Base-by-base conservation (phyloP, 2,888 invertebrate genomes). In the Anthrax anthrax region DNA sequence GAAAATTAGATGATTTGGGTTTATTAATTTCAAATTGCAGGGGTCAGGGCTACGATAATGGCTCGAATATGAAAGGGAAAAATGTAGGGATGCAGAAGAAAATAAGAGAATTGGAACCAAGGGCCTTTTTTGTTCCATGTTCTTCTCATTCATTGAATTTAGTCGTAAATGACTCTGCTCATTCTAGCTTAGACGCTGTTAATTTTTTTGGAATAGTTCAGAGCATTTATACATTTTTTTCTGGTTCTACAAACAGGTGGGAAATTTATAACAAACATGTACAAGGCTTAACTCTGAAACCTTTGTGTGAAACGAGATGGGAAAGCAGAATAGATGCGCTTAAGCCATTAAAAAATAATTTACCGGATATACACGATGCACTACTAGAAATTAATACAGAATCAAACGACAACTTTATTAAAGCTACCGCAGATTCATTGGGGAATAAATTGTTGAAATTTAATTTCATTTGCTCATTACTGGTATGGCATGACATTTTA, bases 21-120 rank as follows among this genome's bases (percentile, higher is more conserved):
- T n/a, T n/a, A n/a, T n/a, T n/a, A n/a, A n/a, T n/a, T n/a, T n/a
- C n/a, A n/a, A n/a, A n/a, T n/a, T n/a, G n/a, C n/a, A 12, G 12
- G 12, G 55, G 55, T 12, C 56, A 57, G 50, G 50, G 50, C n/a
- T 56, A 56, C 47, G 57, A 59, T 50, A 59, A 59, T 54, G 58
- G 55, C 16, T 44, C 56, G 10, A 58, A 59, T 46, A 59, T 58
- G 57, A 44, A 46, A 29, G 56, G 56, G 27, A 56, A 55, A 46
- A 50, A 56, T 37, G 54, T 49, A 37, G 55, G 56, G 4, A 38
- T 59, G 18, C 56, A 57, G 45, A 55, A 54, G 47, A 56, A 49
- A 50, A 54, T 57, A 45, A 42, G 56, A 39, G 53, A 51, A 18
- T 46, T 36, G 19, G 55, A 58, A 53, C 41, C 48, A 37, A 48